These are phyloP conservation scores for Lissocephala sabroskyi DNA, from an alignment of 2,888 invertebrate species.

Conservation along the genomic window DNA sequence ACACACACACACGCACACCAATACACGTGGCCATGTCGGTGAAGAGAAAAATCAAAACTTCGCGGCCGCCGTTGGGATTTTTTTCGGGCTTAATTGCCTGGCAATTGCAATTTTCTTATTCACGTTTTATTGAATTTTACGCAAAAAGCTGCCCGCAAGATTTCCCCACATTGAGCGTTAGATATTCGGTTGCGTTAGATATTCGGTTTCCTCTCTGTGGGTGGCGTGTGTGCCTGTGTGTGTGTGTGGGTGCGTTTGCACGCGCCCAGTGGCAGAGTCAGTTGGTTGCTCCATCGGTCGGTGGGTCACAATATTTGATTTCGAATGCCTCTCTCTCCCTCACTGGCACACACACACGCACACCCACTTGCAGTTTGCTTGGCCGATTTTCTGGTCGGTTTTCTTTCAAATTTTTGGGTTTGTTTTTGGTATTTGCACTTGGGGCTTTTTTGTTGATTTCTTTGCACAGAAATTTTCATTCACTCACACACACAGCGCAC, in stretches of 20 bases:
- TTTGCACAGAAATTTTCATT: slow-evolving; percentile 22
- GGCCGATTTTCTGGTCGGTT: slow-evolving; percentile 9
- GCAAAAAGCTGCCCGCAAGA: slow-evolving; percentile 21
- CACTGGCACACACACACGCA: background rate
- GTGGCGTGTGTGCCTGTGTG: too few species aligned
- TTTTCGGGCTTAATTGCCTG: slow-evolving; percentile 46
- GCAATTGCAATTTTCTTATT: slow-evolving; percentile 51
- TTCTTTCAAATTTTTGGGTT: slow-evolving; percentile 15
- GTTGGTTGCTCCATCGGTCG: too few species aligned
- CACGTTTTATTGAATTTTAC: slow-evolving; percentile 65
- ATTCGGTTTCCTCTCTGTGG: too few species aligned
- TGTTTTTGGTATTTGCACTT: slow-evolving; percentile 26
- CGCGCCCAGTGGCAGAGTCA: slow-evolving; percentile 19
- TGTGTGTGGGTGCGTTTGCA: slow-evolving; percentile 12
- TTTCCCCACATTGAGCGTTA: too few species aligned
- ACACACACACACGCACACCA: slow-evolving; percentile 17
- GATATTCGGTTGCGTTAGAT: too few species aligned
- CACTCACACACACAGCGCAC: slow-evolving; percentile 12
- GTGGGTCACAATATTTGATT: background rate
- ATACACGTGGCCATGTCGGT: slow-evolving; percentile 48
- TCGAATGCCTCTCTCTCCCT: background rate
- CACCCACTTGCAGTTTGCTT: background rate
- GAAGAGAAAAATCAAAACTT: slow-evolving; percentile 64
- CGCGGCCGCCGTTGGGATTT: slow-evolving; percentile 48
- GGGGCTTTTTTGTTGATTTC: slow-evolving; percentile 8